phyloP scores from a whole-genome alignment of 2,888 invertebrate genomes.

The Barypeithes pellucidus region DNA sequence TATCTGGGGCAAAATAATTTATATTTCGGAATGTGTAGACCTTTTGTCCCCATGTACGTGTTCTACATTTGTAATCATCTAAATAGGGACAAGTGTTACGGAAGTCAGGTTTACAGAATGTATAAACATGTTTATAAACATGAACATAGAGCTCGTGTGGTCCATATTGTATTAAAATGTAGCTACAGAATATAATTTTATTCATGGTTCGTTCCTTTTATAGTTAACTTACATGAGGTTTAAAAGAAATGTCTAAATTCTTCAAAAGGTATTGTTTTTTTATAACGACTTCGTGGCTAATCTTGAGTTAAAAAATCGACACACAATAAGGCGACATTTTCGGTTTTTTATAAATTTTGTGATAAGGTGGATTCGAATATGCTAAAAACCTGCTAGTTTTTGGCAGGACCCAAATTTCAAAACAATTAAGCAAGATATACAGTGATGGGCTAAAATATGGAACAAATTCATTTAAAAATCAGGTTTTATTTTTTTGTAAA shows the following conservation, averaged over 20 bases:
- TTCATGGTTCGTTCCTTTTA: neutral
- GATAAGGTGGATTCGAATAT: too few species aligned
- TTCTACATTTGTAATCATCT: slow-evolving; percentile 32
- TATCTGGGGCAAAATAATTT: slow-evolving; percentile 28
- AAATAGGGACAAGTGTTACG: slow-evolving; percentile 28
- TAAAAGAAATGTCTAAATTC: neutral
- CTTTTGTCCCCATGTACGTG: slow-evolving; percentile 22
- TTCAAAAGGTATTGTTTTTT: too few species aligned
- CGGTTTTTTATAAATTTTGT: too few species aligned
- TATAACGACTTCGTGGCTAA: too few species aligned
- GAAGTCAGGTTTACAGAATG: slow-evolving; percentile 21
- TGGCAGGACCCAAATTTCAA: too few species aligned
- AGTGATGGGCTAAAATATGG: too few species aligned
- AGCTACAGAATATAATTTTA: slow-evolving; percentile 7
- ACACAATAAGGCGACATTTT: too few species aligned
- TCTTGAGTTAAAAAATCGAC: too few species aligned
- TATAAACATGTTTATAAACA: slow-evolving; percentile 26
- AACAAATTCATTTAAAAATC: too few species aligned
- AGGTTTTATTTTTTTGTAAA: too few species aligned
- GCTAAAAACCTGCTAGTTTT: too few species aligned
- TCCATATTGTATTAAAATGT: slow-evolving; percentile 16
- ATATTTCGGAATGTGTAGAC: slow-evolving; percentile 22
- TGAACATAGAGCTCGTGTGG: neutral
- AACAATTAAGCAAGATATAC: too few species aligned
- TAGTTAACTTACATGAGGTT: neutral